Percentiles rank a stretch among this genome's conserved stretches.
phyloP scores from a whole-genome alignment of 2,888 invertebrate species.

The Nemapogon koenigi region DNA sequence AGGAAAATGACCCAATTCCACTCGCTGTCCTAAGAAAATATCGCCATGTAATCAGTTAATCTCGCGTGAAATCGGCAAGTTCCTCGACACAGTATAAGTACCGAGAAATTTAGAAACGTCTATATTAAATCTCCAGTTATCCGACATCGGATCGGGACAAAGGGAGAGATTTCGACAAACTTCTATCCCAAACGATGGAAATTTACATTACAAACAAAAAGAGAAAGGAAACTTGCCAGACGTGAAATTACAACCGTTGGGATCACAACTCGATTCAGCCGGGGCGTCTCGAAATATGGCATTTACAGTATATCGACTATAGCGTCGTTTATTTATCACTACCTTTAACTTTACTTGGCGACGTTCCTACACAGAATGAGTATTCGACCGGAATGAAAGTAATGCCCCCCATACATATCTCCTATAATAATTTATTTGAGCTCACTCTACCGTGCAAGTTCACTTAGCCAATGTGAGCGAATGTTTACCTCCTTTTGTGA shows the following conservation, averaged over 20 bases:
- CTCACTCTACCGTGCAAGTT: too few species aligned
- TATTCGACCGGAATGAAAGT: too few species aligned
- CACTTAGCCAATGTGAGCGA: too few species aligned
- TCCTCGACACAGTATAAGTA: constrained; percentile 28
- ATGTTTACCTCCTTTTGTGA: too few species aligned
- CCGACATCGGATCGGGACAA: constrained; percentile 37
- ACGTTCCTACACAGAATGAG: too few species aligned
- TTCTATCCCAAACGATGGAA: constrained; percentile 33
- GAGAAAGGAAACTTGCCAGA: constrained; percentile 32
- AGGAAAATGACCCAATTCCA: constrained; percentile 2
- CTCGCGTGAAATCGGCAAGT: constrained; percentile 24
- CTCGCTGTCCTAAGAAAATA: constrained; percentile 6
- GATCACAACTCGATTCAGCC: constrained; percentile 23
- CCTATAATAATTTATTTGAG: too few species aligned
- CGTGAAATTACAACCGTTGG: constrained; percentile 36
- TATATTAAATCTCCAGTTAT: constrained; percentile 42
- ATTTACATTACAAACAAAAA: constrained; percentile 47
- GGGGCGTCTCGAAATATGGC: constrained; percentile 27
- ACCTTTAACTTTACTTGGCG: too few species aligned
- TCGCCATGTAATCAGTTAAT: constrained; percentile 21
- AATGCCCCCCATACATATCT: too few species aligned
- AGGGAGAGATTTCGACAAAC: constrained; percentile 31
- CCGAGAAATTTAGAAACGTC: constrained; percentile 26
- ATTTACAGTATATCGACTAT: constrained; percentile 14
- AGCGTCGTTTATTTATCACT: constrained; percentile 29